Conservation (phyloP, 2,113 vertebrate species). For the Pomatostomus ruficeps region DNA sequence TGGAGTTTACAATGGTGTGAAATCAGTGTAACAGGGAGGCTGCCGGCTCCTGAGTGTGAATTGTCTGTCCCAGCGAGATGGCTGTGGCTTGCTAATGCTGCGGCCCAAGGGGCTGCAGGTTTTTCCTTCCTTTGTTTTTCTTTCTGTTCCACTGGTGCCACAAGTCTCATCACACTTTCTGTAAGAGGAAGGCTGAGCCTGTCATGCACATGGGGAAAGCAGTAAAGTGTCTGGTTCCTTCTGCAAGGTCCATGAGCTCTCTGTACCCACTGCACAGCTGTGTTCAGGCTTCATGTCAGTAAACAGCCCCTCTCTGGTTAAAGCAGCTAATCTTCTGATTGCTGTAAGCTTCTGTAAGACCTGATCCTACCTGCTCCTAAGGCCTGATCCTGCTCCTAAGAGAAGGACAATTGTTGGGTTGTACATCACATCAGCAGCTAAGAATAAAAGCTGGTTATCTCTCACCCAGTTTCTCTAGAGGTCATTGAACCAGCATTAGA, state of each 20-base stretch:
- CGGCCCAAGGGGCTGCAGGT: not conserved
- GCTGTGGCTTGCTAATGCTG: not conserved
- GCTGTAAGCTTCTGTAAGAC: slow-evolving; percentile 13
- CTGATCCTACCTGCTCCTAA: slow-evolving; percentile 8
- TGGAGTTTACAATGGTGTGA: not conserved
- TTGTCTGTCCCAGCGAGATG: not conserved
- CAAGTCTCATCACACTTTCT: not conserved
- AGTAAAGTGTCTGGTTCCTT: not conserved
- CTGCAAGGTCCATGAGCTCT: not conserved
- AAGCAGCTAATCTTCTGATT: slow-evolving; percentile 22
- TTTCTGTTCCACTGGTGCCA: not conserved
- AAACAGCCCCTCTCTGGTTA: not conserved
- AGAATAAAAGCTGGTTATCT: slow-evolving; percentile 42
- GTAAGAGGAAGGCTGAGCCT: not conserved
- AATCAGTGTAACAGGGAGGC: not conserved
- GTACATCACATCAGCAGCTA: not conserved
- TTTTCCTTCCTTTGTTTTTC: not conserved
- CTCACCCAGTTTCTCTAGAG: not conserved
- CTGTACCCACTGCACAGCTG: not conserved
- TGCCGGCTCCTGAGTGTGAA: not conserved
- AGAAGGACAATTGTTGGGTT: slow-evolving; percentile 9
- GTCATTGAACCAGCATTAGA: slow-evolving; percentile 5
- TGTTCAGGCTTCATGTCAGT: not conserved
- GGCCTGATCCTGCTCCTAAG: slow-evolving; percentile 2
- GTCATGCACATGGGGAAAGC: not conserved